Conservation (phyloP, 2,797 vertebrate species). For the Moxostoma hubbsi region DNA sequence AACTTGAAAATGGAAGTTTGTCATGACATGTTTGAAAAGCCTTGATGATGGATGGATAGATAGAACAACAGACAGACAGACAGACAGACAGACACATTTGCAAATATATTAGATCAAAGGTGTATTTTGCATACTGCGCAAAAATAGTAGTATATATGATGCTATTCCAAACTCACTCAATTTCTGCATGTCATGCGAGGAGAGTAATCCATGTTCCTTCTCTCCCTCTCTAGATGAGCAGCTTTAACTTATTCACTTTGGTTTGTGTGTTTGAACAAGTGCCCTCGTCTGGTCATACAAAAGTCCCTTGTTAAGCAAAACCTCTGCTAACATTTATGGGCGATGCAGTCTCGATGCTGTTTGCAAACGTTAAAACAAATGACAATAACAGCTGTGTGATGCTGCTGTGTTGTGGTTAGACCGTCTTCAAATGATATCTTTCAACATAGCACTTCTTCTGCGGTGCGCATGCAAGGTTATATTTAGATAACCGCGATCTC, state of each 20-base stretch:
- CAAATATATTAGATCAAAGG: neutral
- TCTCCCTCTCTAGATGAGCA: constrained; percentile 10
- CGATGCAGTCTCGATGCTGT: constrained; percentile 47
- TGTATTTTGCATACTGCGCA: no score
- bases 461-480: constrained; percentile 29
- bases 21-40: neutral
- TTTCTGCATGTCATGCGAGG: neutral
- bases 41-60: neutral
- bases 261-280: constrained; percentile 64
- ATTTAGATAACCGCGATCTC: constrained; percentile 43
- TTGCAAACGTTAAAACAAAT: constrained; percentile 65
- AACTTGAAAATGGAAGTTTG: neutral
- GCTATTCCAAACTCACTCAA: neutral
- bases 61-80: neutral
- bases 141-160: no score
- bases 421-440: constrained; percentile 40
- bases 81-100: neutral
- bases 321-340: constrained; percentile 61
- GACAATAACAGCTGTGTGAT: constrained; percentile 59
- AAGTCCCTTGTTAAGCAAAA: constrained; percentile 64
- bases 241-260: constrained; percentile 55
- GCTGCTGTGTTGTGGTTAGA: constrained; percentile 56
- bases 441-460: constrained; percentile 12
- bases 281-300: constrained; percentile 58
- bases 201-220: neutral